phyloP scores from a whole-genome alignment of 1,140 invertebrate species.

The Wasmannia auropunctata region DNA sequence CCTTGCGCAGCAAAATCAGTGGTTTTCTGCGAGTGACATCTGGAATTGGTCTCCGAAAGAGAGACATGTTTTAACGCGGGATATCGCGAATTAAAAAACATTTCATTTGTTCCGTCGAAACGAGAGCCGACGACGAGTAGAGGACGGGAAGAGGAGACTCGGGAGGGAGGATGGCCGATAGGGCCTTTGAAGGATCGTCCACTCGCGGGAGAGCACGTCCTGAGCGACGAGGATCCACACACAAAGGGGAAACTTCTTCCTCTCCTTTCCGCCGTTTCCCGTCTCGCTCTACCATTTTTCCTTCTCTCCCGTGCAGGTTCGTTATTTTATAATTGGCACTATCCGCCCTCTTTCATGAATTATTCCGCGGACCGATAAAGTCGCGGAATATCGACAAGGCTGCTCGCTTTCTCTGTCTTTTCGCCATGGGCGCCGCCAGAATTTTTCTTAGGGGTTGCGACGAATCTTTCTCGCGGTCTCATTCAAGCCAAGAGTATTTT shows the following conservation, averaged over 20 bases:
- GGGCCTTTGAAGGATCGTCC: conserved; percentile 53
- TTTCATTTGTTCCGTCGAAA: conserved; percentile 53
- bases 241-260: conserved; percentile 74
- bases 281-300: conserved; percentile 54
- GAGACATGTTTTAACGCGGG: conserved; percentile 63
- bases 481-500: neutral
- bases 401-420: conserved; percentile 29
- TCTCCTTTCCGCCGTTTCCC: conserved; percentile 39
- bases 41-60: conserved; percentile 66
- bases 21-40: conserved; percentile 69
- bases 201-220: conserved; percentile 56
- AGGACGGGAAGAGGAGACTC: neutral
- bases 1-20: conserved; percentile 49
- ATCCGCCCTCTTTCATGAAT: conserved; percentile 80
- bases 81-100: conserved; percentile 71
- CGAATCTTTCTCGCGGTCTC: neutral
- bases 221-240: conserved; percentile 55
- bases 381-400: conserved; percentile 75
- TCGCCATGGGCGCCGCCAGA: conserved; percentile 2
- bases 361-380: conserved; percentile 77
- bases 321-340: conserved; percentile 82
- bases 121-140: neutral
- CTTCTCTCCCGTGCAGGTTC: conserved; percentile 67
- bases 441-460: conserved; percentile 25
- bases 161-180: conserved; percentile 31